Conservation (phyloP, 2,113 vertebrate genomes). For the Probosciger aterrimus region DNA sequence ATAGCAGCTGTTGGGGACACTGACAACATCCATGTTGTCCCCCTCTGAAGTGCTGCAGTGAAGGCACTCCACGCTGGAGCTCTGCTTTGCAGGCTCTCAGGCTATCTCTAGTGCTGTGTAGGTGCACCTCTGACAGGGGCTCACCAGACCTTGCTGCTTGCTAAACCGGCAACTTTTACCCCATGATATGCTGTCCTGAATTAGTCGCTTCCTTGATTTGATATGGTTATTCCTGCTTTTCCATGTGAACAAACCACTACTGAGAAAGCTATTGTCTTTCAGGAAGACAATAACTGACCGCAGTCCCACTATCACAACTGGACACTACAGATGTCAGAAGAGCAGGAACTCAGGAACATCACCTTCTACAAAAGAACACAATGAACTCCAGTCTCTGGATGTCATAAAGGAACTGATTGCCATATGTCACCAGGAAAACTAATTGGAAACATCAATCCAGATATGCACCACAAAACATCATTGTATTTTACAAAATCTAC, state of each 20-base stretch:
- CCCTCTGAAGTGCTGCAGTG: neutral
- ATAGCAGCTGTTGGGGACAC: neutral
- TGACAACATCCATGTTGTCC: accelerated
- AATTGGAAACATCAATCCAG: neutral
- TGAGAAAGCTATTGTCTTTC: neutral
- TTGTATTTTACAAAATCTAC: neutral
- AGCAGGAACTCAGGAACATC: neutral
- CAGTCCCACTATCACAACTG: neutral
- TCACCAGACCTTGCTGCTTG: neutral
- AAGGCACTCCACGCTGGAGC: neutral
- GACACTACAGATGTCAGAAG: neutral
- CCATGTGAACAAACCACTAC: neutral
- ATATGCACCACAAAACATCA: neutral
- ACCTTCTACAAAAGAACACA: neutral
- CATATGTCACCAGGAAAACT: neutral
- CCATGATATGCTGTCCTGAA: neutral
- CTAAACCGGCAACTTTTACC: neutral
- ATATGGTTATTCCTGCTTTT: neutral
- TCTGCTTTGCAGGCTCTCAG: neutral
- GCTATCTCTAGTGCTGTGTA: neutral
- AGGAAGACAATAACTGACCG: neutral
- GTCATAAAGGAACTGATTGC: neutral
- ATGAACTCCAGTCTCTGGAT: neutral
- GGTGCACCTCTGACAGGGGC: neutral
- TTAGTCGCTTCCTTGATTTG: neutral